phyloP scores from a whole-genome alignment of 2,113 vertebrate genomes.

The Anolis carolinensis region DNA sequence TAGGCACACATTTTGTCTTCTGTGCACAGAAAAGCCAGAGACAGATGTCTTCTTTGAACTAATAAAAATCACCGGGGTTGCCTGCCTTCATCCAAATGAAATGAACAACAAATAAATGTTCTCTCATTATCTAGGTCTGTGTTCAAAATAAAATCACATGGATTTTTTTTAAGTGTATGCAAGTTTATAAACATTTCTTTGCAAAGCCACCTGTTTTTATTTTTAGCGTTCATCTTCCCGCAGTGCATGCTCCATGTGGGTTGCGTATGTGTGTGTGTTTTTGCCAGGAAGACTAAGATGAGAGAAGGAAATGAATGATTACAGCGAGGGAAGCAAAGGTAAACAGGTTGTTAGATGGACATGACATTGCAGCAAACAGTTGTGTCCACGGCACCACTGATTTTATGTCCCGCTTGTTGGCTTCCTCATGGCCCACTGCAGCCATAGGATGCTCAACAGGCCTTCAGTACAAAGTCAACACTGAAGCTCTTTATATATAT shows the following conservation, averaged over 20 bases:
- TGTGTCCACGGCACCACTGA: neutral
- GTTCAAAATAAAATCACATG: neutral
- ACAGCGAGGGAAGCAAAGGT: neutral
- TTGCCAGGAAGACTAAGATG: neutral
- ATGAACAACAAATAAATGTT: neutral
- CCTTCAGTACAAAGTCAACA: neutral
- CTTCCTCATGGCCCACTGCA: neutral
- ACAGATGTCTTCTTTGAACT: neutral
- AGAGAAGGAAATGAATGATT: neutral
- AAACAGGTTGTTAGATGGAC: neutral
- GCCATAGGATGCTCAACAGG: neutral
- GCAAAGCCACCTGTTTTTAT: neutral
- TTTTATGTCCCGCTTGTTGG: neutral
- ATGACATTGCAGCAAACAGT: neutral
- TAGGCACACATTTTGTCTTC: neutral
- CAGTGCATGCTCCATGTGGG: neutral
- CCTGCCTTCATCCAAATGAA: neutral
- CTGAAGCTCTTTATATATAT: neutral
- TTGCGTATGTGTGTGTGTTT: neutral
- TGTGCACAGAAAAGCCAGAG: slow-evolving; percentile 3
- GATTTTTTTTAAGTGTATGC: neutral
- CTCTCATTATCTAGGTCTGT: neutral
- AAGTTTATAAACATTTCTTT: neutral
- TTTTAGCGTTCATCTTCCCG: neutral
- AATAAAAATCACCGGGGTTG: neutral